Base-by-base conservation (phyloP, 2,888 invertebrate species). In the Brachypterus glaber region DNA sequence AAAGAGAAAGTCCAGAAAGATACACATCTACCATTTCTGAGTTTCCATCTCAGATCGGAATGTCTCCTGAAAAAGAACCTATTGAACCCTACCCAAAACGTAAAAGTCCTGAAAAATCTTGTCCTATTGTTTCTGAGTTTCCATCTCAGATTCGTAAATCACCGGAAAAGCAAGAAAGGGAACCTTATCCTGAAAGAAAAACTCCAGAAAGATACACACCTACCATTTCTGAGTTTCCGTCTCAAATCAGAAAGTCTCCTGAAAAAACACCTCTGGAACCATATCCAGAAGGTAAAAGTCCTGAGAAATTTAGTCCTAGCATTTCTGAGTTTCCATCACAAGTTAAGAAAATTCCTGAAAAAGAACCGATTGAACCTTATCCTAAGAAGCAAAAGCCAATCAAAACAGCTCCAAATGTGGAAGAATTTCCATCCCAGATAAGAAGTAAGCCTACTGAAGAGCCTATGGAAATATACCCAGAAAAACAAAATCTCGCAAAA, bases 241-340 rank as follows among this genome's bases (percentile, higher is more conserved):
- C 53, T 7, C 59, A 55, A 35, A 39, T 47, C 24, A 50, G 51
- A 45, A 54, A 44, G 36, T 46, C 47, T 12, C 51, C 54, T n/a
- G 48, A 46, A 41, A 50, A 43, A 33, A 44, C 48, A 42, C 36
- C 50, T 4, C 33, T 46, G 7, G 43, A 42, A 35, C 36, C 45
- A 16, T 46, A 50, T 25, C 48, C 52, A 5, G 44, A 48, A 34
- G 52, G 36, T 30, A 27, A 39, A 12, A 45, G 32, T 12, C 44
- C 45, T 13, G 11, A 34, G 9, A 50, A 45, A 40, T 29, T 35
- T 13, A 35, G 29, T 25, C 39, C 50, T 3, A 43, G 29, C 29
- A 33, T 48, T 8, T 17, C 32, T 14, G 50, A 50, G 17, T 49
- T 45, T 38, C 47, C 50, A 1, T 45, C 49, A 2, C 51, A 51